Percentiles rank a stretch among this genome's conserved stretches.
These are phyloP conservation scores for Solenopsis fugax DNA, from an alignment of 1,140 invertebrate species.

Conservation along the genomic window DNA sequence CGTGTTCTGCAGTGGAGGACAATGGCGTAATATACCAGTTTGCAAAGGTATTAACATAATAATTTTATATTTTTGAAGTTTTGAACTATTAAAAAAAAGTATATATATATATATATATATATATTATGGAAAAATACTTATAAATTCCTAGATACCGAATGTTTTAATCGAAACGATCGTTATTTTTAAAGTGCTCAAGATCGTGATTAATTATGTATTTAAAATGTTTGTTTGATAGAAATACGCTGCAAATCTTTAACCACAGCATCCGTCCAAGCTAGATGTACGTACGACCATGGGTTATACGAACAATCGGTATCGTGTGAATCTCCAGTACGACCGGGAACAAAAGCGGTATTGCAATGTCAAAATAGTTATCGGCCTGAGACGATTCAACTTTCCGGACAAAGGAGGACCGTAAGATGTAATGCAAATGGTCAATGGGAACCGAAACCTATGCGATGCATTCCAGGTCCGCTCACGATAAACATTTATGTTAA, in stretches of 20 bases:
- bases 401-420: conserved; percentile 65
- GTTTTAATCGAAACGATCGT: neutral
- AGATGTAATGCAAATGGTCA: conserved; percentile 79
- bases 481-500: conserved; percentile 79
- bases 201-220: conserved; percentile 23
- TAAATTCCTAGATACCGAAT: neutral
- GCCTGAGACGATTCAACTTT: conserved; percentile 67
- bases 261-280: conserved; percentile 71
- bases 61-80: conserved; percentile 9
- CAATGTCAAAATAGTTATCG: conserved; percentile 79
- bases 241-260: conserved; percentile 78
- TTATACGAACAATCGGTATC: no score
- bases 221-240: conserved; percentile 74
- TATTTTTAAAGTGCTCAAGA: neutral
- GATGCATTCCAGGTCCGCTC: conserved; percentile 83
- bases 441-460: conserved; percentile 83
- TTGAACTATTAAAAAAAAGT: neutral
- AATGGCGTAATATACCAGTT: conserved; percentile 79
- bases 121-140: neutral
- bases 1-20: conserved; percentile 79
- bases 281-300: conserved; percentile 72
- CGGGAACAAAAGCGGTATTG: conserved; percentile 76
- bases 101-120: neutral
- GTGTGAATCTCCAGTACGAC: conserved; percentile 71
- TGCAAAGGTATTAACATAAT: conserved; percentile 79